Evolutionary conservation across 2,888 invertebrate species (phyloP), one percentile per base, ranked within the genome.

Genomic region (Chorisops tibialis): DNA sequence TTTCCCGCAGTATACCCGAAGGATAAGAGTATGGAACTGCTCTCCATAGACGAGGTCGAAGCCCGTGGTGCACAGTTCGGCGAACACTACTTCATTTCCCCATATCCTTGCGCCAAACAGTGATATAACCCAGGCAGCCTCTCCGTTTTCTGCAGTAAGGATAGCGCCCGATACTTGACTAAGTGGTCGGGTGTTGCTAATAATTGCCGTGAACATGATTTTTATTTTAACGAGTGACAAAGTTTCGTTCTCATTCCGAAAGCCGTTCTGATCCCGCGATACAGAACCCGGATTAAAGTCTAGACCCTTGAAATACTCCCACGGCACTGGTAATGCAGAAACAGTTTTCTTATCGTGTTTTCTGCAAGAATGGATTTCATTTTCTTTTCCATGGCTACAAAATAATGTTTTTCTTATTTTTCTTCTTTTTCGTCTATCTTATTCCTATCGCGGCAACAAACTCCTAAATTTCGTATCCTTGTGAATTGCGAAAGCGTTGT

Each of bases 281-380:
- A 56, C 30, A 43, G 14, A 18, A 30, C 4, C 7, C 38, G 37
- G 35, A 24, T 35, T 41, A 63, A 54, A 63, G 38, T 45, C 43
- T 52, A 21, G 21, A 22, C 37, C 54, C 52, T 41, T 24, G 41
- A 51, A 41, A 51, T 30, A 41, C 64, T 56, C 35, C 22, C 24
- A 41, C 50, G 5, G 35, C n/a, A 61, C 30, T 37, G 51, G 59
- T 64, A 62, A 62, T 62, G 56, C 56, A 62, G 58, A 56, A 64
- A 60, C 65, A 63, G 59, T 65, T 63, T 62, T 62, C 65, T 65
- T 65, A 65, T 65, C 65, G 59, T 63, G 65, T 65, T 65, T 65
- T 65, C 65, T 65, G 65, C 65, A 65, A 65, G 65, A 65, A 59
- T 65, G 65, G 47, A 54, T 65, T 63, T 63, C 49, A 50, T 60